phyloP scores from a whole-genome alignment of 2,797 vertebrate species.

The Spinus pinus region DNA sequence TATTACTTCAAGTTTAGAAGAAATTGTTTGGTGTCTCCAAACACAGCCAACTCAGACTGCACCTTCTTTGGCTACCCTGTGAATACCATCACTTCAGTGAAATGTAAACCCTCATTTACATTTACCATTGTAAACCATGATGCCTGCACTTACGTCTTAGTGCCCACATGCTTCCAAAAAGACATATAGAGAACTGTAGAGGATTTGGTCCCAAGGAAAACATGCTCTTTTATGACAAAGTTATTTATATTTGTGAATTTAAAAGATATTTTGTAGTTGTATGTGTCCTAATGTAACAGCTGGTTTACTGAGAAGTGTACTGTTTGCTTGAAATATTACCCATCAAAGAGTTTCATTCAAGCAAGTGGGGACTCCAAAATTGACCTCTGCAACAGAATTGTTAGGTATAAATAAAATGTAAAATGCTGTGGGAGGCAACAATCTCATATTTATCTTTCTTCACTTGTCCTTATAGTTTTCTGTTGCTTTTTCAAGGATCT shows the following conservation, averaged over 20 bases:
- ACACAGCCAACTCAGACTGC: fast-evolving
- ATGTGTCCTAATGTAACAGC: neutral
- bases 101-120: neutral
- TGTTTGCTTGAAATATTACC: neutral
- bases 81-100: neutral
- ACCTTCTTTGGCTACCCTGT: neutral
- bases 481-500: neutral
- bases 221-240: neutral
- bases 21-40: neutral
- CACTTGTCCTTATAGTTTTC: neutral
- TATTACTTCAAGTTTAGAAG: neutral
- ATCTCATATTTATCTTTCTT: neutral
- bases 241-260: neutral
- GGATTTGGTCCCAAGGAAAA: neutral
- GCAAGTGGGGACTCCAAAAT: neutral
- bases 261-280: neutral
- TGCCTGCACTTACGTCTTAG: fast-evolving
- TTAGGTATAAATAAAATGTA: neutral
- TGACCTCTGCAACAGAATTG: neutral
- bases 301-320: neutral
- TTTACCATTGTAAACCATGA: neutral
- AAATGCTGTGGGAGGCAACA: neutral
- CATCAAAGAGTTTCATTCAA: neutral
- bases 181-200: fast-evolving
- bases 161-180: neutral